Evolutionary conservation across 2,113 vertebrate species (phyloP).

Genomic region (Neolamprologus ventralis): DNA sequence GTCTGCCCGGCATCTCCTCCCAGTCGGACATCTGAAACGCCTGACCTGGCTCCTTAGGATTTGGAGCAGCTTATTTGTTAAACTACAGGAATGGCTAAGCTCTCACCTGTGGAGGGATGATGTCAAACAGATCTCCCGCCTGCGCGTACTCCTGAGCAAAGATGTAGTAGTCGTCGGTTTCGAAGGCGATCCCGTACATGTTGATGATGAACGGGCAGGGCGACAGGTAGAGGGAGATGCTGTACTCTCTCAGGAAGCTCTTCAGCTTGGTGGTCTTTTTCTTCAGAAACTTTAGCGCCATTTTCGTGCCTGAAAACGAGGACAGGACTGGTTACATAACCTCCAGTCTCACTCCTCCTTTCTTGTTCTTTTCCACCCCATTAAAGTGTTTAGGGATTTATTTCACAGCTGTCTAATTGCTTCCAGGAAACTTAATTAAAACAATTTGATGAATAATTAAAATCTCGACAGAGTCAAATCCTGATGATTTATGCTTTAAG

Average conservation of each 20-base stretch:
- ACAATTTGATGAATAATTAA: constrained; percentile 26
- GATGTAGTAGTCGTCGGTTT: constrained; percentile 75
- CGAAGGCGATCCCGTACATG: constrained; percentile 76
- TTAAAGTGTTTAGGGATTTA: constrained; percentile 10
- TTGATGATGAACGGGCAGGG: constrained; percentile 78
- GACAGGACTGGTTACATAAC: background rate
- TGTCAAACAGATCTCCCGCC: constrained; percentile 78
- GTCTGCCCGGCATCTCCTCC: background rate
- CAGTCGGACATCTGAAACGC: background rate
- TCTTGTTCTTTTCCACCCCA: background rate
- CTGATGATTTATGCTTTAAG: background rate
- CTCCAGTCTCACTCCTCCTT: background rate
- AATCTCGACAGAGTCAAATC: background rate
- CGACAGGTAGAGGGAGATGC: constrained; percentile 76
- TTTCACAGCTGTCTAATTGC: background rate
- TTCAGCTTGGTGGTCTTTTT: constrained; percentile 79
- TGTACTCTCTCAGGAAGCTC: constrained; percentile 77
- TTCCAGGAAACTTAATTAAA: constrained; percentile 14
- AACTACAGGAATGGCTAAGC: background rate
- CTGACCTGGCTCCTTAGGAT: background rate
- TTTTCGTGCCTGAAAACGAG: constrained; percentile 67
- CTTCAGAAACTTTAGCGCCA: constrained; percentile 76
- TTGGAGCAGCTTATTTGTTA: background rate
- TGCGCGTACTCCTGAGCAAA: constrained; percentile 77
- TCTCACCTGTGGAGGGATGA: constrained; percentile 77